Evolutionary conservation across 2,797 vertebrate genomes (phyloP), one percentile per base, ranked within the genome.

Genomic region (Protosalanx chinensis): DNA sequence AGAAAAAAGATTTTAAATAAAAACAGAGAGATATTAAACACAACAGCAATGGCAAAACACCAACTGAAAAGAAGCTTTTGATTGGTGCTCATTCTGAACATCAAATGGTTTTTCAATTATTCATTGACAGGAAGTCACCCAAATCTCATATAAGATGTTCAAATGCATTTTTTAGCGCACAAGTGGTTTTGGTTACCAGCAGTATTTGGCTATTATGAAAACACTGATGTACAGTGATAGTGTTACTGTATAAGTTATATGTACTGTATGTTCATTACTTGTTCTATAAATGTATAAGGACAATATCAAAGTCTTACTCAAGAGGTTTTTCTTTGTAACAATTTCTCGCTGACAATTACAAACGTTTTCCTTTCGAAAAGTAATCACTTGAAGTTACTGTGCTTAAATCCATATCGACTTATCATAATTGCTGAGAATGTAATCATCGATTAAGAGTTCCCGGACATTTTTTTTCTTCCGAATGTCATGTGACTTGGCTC

Each of bases 111-210:
- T n/a, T 30, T 27, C 23, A 46, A 46, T 61, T 73, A 64, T 80
- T 67, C 53, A 77, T 64, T 68, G 57, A 74, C 49, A 62, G 30
- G 62, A 75, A 32, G 78, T 65, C 61, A 73, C 75, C 37, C 41
- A 81, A 79, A 71, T 23, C 59, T 69, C 58, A 76, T 78, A 71
- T n/a, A 70, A 65, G 60, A 70, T 70, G 51, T 67, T 75, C 20
- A 70, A 73, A 74, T 77, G 32, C 46, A 30, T 67, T 74, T 68
- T 20, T 76, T 76, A 74, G 67, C 76, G 66, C 68, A 76, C 72
- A 76, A 68, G 69, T 78, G 70, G 73, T 84, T 91, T 90, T 90
- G 87, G 88, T 91, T 89, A 74, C 74, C 85, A 91, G 88, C 88
- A 86, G 85, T 87, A 82, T 91, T 91, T 89, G 85, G 88, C 82